Conservation (phyloP, 2,113 vertebrate species). For the Ceyx cyanopectus region DNA sequence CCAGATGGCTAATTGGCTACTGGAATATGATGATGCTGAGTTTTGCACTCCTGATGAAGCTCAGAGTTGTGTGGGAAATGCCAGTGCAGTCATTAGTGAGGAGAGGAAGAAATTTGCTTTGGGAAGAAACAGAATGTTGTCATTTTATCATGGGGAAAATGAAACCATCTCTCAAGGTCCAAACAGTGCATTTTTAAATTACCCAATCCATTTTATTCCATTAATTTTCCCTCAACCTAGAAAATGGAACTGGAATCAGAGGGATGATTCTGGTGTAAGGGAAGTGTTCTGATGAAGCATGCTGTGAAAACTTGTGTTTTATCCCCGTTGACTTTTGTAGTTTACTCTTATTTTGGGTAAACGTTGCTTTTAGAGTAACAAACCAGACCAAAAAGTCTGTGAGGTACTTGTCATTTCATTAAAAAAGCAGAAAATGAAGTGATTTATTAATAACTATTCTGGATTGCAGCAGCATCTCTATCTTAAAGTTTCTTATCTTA, state of each 20-base stretch:
- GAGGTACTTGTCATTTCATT: neutral
- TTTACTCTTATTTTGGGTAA: neutral
- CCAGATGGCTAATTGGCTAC: constrained; percentile 54
- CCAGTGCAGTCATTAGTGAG: constrained; percentile 4
- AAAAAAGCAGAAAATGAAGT: neutral
- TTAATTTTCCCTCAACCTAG: neutral
- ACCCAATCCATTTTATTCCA: neutral
- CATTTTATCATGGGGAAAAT: neutral
- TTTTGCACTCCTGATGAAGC: constrained; percentile 36
- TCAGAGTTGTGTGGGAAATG: constrained; percentile 23
- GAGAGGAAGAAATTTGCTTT: neutral
- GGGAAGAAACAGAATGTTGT: neutral
- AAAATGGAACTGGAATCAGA: neutral
- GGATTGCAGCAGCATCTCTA: neutral
- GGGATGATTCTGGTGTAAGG: neutral
- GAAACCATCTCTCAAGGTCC: neutral
- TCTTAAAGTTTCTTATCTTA: neutral
- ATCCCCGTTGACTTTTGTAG: neutral
- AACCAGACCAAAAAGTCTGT: neutral
- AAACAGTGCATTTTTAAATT: neutral
- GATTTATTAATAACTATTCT: neutral
- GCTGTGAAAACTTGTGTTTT: neutral
- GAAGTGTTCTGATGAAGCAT: neutral
- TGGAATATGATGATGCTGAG: constrained; percentile 38
- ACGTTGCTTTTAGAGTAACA: neutral